Evolutionary conservation across 2,113 vertebrate species (phyloP).

Genomic region (Oryzias curvinotus): DNA sequence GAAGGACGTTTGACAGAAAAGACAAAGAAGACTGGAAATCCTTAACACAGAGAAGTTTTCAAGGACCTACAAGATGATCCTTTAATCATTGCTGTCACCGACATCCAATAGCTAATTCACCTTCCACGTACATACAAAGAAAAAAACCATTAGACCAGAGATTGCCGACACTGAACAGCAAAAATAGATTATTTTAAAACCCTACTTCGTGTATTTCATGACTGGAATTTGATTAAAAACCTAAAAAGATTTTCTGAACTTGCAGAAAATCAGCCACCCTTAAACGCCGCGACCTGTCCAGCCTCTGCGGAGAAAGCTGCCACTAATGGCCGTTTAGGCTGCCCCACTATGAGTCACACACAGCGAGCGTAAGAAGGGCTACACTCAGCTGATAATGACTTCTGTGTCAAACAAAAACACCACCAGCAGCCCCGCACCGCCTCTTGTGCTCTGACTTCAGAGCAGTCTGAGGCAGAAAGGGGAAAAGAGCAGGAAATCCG

Average conservation of each 20-base stretch:
- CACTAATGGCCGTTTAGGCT: slow-evolving; percentile 32
- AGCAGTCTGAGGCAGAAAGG: slow-evolving; percentile 28
- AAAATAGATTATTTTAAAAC: too few species aligned
- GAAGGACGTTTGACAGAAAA: slow-evolving; percentile 40
- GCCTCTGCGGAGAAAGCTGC: neutral
- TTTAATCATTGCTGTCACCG: slow-evolving; percentile 32
- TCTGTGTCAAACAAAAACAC: slow-evolving; percentile 48
- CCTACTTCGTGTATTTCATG: too few species aligned
- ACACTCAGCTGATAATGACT: slow-evolving; percentile 57
- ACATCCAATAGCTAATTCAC: slow-evolving; percentile 36
- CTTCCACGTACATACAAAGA: neutral
- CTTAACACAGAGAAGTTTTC: slow-evolving; percentile 14
- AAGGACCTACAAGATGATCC: slow-evolving; percentile 9
- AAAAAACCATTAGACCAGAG: too few species aligned
- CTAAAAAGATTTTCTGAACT: neutral
- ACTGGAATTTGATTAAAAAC: too few species aligned
- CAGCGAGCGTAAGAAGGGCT: slow-evolving; percentile 22
- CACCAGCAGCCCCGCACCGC: slow-evolving; percentile 15
- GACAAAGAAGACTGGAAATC: slow-evolving; percentile 41
- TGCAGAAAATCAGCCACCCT: neutral
- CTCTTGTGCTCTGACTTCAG: slow-evolving; percentile 23
- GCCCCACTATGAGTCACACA: slow-evolving; percentile 37
- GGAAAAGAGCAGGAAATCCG: slow-evolving; percentile 50
- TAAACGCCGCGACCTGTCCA: slow-evolving; percentile 3
- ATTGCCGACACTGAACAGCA: too few species aligned